Conservation (phyloP, 1,140 invertebrate species). For the silkworm (Bombyx mori) region DNA sequence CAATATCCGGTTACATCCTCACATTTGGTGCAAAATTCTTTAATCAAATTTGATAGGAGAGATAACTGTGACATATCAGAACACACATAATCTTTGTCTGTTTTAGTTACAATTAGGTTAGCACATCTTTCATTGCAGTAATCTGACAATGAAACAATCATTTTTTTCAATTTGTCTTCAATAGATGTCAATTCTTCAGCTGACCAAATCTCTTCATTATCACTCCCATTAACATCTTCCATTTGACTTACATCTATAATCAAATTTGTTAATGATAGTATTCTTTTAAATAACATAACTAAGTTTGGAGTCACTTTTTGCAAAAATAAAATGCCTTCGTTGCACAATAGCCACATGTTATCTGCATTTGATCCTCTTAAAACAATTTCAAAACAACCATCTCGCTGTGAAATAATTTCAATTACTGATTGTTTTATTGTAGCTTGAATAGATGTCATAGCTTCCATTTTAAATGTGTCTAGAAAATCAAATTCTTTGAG, state of each 20-base stretch:
- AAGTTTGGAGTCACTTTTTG: slow-evolving; percentile 81
- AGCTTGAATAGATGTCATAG: slow-evolving; percentile 89
- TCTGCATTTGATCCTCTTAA: slow-evolving; percentile 78
- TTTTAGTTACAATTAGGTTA: slow-evolving; percentile 85
- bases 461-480: slow-evolving; percentile 90
- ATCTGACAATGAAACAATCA: slow-evolving; percentile 86
- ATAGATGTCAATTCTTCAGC: slow-evolving; percentile 79
- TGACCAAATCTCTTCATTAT: slow-evolving; percentile 79
- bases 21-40: slow-evolving; percentile 83
- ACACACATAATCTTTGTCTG: slow-evolving; percentile 75
- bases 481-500: slow-evolving; percentile 91
- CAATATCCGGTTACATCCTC: slow-evolving; percentile 83
- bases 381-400: slow-evolving; percentile 76
- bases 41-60: slow-evolving; percentile 83
- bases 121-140: slow-evolving; percentile 93
- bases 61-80: slow-evolving; percentile 84
- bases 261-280: slow-evolving; percentile 81
- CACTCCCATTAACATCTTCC: slow-evolving; percentile 71
- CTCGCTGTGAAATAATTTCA: slow-evolving; percentile 81
- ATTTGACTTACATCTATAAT: slow-evolving; percentile 72
- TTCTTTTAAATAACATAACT: slow-evolving; percentile 73
- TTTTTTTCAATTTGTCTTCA: slow-evolving; percentile 79
- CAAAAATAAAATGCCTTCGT: slow-evolving; percentile 86
- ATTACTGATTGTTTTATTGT: slow-evolving; percentile 91
- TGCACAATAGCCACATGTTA: slow-evolving; percentile 76